Evolutionary conservation across 1,140 invertebrate species (phyloP), one percentile per base, ranked within the genome.

Genomic region (Caenorhabditis remanei): DNA sequence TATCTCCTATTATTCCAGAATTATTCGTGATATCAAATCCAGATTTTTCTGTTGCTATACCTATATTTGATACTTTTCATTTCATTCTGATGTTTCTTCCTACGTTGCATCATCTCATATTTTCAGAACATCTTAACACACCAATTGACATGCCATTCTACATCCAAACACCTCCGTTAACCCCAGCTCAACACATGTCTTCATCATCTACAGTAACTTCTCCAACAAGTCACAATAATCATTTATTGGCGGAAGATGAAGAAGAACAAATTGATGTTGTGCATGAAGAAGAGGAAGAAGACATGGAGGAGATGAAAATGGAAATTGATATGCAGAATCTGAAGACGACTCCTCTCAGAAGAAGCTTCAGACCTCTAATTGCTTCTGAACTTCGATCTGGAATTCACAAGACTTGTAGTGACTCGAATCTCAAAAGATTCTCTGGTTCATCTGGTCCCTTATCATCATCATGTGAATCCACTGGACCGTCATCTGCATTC

Each of bases 201-300:
- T 79, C 71, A 9, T 53, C 46, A 13, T 79, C 71, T 79, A 79
- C 71, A 79, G 71, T 79, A 50, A 79, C 46, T 7, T 79, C 71
- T 24, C 71, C 71, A 79, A 79, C 71, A 5, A 79, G 71, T 50
- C 43, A 79, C 24, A 24, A 43, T 24, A 79, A 79, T 79, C 71
- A 79, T 50, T 79, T 79, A 79, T 50, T 79, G 46, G 71, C 71
- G 4, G 71, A 79, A 79, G 71, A 79, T n/a, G 71, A 71, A 48
- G 65, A 79, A 79, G 71, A 79, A 24, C 71, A n/a, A 4, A 79
- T 79, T 4, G 71, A 79, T 50, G 71, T 79, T n/a, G 71, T 79
- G n/a, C 71, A 79, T 79, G 71, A 79, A 50, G 71, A 79, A 48
- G 65, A 71, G 65, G 65, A 71, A 71, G 71, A 79, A 50, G 71